Base-by-base conservation (phyloP, 2,888 invertebrate species). In the Balanococcus diminutus region DNA sequence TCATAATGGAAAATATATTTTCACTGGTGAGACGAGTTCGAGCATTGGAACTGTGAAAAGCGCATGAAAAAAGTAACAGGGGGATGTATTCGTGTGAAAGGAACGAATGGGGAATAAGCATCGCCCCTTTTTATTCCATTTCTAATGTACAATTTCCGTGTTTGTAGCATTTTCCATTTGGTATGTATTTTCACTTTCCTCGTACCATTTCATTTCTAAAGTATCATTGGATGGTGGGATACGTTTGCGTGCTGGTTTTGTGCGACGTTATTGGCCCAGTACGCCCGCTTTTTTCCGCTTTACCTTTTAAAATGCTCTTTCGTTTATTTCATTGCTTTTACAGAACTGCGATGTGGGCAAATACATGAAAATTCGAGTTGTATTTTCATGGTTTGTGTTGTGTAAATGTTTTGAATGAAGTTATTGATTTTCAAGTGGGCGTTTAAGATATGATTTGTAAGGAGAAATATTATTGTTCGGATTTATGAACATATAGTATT, bases 91-190 rank as follows among this genome's bases (percentile, higher is more conserved):
- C 36, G 32, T 6, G n/a, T 79, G 19, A 2, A 56, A n/a, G 32
- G 82, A 82, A 11, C 85, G 85, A 85, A 85, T 85, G 19, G 79
- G 42, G 46, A 85, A 72, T 51, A 79, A 85, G 85, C 79, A 42
- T 72, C 85, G 85, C 85, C 85, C 85, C 85, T 85, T 85, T 85
- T 85, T 85, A 85, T 85, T 85, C 22, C 85, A 72, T 85, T 85
- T 85, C 85, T 82, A 51, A 51, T 81, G 46, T 81, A 81, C 46
- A 51, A 82, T 82, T 82, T 81, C 82, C 31, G 51, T 56, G 82
- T 82, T 82, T 82, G 82, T 82, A 56, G 25, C 31, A 82, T 82
- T 81, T 36, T 81, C 75, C 75, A 79, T 36, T 36, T 36, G 36
- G 75, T 8, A 79, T 79, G 75, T 79, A 79, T 79, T 79, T 79